Base-by-base conservation (phyloP, 2,113 vertebrate species). In the Leptosomus discolor region DNA sequence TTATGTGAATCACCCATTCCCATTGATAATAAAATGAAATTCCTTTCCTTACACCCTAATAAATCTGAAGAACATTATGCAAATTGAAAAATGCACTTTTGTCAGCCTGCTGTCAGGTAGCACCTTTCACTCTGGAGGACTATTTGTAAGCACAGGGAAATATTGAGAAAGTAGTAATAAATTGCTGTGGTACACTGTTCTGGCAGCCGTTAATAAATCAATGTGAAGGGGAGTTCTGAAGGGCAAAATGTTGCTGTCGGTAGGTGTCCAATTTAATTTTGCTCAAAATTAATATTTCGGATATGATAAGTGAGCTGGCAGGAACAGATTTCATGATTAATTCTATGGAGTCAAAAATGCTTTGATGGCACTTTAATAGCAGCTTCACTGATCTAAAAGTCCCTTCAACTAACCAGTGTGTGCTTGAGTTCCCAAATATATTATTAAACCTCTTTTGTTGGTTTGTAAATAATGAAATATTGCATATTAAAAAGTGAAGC, bases 241-340 rank as follows among this genome's bases (percentile, higher is more conserved):
- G 98, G 98, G 98, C 98, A 98, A 98, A 98, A 98, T 98, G 98
- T 98, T 98, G 97, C 98, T 98, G 98, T 98, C 96, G 90, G 98
- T 98, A 98, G 98, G 98, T 98, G 98, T 98, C 98, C 95, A 95
- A 98, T 98, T 98, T 98, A 98, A 98, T 98, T 98, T 98, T 98
- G 91, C 98, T 98, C 97, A 98, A 98, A 98, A 98, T 98, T 98
- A 98, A 98, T 98, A 98, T 98, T 98, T 98, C 94, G 97, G 97
- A 98, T 98, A 98, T 98, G 98, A 98, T 98, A 98, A 98, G 98
- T 98, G 98, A 98, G 97, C 97, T 98, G 98, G 98, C 98, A 98
- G 98, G 96, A 98, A 96, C 98, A 98, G 98, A 98, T 98, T 98
- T 98, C 97, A 95, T 98, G 98, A 98, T 98, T 98, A 98, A 98